A percentile compares a stretch with the other conserved stretches of the same genome.
Evolutionary conservation across 1,140 invertebrate genomes (phyloP).

Genomic region (Propsilocerus akamusi): DNA sequence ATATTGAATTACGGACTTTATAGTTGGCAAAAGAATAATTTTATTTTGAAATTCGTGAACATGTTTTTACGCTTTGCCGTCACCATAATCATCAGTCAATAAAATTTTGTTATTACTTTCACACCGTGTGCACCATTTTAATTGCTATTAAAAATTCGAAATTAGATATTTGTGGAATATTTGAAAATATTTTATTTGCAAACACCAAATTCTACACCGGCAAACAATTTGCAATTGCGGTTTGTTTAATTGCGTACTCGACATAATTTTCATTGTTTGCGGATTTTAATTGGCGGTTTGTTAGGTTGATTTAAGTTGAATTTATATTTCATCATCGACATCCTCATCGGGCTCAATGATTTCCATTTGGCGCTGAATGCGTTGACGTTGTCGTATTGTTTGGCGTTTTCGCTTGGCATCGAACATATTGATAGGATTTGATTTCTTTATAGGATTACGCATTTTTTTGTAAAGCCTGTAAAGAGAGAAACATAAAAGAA

Average conservation of each 20-base stretch:
- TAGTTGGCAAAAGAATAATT: too few species aligned
- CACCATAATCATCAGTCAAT: too few species aligned
- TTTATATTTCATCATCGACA: background rate
- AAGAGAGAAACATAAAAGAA: too few species aligned
- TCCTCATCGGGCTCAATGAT: background rate
- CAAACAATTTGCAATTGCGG: background rate
- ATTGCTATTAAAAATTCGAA: too few species aligned
- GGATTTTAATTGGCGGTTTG: background rate
- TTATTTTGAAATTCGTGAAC: too few species aligned
- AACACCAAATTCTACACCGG: too few species aligned
- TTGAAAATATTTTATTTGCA: too few species aligned
- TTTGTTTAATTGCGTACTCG: conserved; percentile 1
- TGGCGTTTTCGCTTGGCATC: background rate
- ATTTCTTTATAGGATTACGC: background rate
- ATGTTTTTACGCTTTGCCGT: too few species aligned
- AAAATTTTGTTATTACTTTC: too few species aligned
- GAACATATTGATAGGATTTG: background rate
- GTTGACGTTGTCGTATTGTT: background rate
- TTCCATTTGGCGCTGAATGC: background rate
- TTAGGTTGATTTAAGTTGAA: background rate
- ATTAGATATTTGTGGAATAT: too few species aligned
- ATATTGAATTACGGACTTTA: too few species aligned
- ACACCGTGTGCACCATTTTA: too few species aligned
- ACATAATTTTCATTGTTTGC: conserved; percentile 1
- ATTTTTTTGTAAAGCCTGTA: background rate